Conservation (phyloP, 2,888 invertebrate species). For the Luperina nickerlii region DNA sequence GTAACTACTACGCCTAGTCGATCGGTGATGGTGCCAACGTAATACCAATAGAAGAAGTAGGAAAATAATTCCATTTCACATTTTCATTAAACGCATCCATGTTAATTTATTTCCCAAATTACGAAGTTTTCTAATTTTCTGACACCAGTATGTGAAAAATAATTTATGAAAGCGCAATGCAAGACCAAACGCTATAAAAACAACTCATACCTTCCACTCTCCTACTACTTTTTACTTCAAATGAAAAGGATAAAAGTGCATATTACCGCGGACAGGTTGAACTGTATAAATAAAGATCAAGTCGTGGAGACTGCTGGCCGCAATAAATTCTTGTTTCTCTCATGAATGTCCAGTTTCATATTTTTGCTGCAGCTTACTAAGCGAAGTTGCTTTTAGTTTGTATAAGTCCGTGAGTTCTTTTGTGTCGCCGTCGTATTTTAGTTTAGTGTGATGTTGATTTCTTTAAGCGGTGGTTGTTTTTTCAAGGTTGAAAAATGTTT, state of each 20-base stretch:
- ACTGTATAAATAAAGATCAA: conserved; percentile 64
- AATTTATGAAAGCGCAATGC: neutral
- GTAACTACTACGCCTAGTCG: no score
- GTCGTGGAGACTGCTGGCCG: conserved; percentile 36
- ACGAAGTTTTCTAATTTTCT: neutral
- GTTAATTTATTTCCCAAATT: neutral
- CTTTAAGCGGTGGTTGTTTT: conserved; percentile 16
- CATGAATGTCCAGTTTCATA: conserved; percentile 64
- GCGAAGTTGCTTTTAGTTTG: conserved; percentile 55
- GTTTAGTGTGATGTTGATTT: conserved; percentile 36
- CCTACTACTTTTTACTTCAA: conserved; percentile 34
- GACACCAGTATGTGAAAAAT: neutral
- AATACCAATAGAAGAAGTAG: neutral
- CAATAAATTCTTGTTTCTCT: conserved; percentile 65
- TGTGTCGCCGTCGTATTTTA: conserved; percentile 51
- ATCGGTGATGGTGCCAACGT: neutral
- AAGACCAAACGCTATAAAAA: neutral
- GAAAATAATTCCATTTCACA: neutral
- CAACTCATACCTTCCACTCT: neutral
- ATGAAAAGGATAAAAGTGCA: conserved; percentile 45
- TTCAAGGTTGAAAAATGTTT: neutral
- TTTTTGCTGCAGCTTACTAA: conserved; percentile 59
- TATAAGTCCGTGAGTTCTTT: conserved; percentile 46
- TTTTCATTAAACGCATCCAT: neutral
- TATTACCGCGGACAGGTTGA: conserved; percentile 56